Evolutionary conservation across 2,888 invertebrate genomes (phyloP), one percentile per base, ranked within the genome.

Genomic region (Portevinia maculata): DNA sequence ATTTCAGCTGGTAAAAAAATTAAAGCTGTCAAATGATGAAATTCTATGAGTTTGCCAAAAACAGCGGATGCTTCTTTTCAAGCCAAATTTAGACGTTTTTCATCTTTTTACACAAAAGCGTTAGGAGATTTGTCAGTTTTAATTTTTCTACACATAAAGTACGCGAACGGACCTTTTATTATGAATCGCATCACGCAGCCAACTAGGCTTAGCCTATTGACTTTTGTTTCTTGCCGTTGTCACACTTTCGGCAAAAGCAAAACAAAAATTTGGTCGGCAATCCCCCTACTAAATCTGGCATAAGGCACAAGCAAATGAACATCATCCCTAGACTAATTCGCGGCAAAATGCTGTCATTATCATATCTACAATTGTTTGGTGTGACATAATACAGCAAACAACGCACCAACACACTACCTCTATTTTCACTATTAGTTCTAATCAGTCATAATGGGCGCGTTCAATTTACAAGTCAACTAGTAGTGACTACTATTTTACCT

Each of bases 401-500:
- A 4, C 44, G 5, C 17, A 57, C 46, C 28, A 65, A 32, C 52
- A 59, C 41, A 19, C 24, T 39, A 37, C 44, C n/a, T n/a, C n/a
- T n/a, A 24, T 71, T 64, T 37, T 50, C 46, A 65, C 59, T 65
- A 73, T 73, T 79, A 73, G 46, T 46, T 50, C 48, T 53, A 73
- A 79, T 74, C 74, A 67, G 67, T 48, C 74, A 67, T 74, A 62
- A 55, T n/a, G n/a, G n/a, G n/a, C n/a, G n/a, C n/a, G n/a, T n/a
- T n/a, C n/a, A n/a, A n/a, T n/a, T n/a, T n/a, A n/a, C n/a, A n/a
- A n/a, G n/a, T n/a, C n/a, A n/a, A n/a, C n/a, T n/a, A n/a, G n/a
- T n/a, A n/a, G n/a, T n/a, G n/a, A n/a, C n/a, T n/a, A n/a, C n/a
- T n/a, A n/a, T n/a, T n/a, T n/a, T n/a, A n/a, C n/a, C n/a, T n/a